Conservation (phyloP, 2,888 invertebrate species). For the Geophilus truncorum region DNA sequence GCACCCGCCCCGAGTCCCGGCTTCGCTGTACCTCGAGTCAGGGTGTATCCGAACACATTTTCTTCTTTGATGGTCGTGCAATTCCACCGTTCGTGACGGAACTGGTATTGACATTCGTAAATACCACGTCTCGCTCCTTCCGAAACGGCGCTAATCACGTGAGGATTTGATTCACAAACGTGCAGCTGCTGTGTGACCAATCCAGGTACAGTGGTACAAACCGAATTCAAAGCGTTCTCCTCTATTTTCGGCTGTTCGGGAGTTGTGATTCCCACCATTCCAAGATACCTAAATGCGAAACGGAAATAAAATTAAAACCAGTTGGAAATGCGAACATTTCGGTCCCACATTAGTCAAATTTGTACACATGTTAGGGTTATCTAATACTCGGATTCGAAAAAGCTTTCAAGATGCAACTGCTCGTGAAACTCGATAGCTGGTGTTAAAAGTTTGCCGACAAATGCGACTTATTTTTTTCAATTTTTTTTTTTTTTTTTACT, state of each 20-base stretch:
- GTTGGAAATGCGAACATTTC: too few relatives aligned
- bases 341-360: background rate
- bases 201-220: slow-evolving; percentile 47
- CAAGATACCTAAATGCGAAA: slow-evolving; percentile 43
- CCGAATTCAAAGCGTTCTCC: background rate
- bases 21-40: slow-evolving; percentile 53
- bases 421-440: background rate
- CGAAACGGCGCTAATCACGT: slow-evolving; percentile 54
- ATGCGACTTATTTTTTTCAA: too few relatives aligned
- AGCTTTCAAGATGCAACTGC: background rate
- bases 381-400: background rate
- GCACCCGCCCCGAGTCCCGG: too few relatives aligned
- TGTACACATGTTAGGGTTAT: background rate
- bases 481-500: background rate
- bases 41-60: slow-evolving; percentile 52
- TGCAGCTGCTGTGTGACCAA: slow-evolving; percentile 49
- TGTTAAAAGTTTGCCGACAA: background rate
- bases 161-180: slow-evolving; percentile 53
- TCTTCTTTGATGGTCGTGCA: slow-evolving; percentile 50
- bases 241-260: slow-evolving; percentile 36
- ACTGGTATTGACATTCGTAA: slow-evolving; percentile 56
- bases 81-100: slow-evolving; percentile 57
- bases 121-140: slow-evolving; percentile 55
- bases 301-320: too few relatives aligned
- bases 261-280: slow-evolving; percentile 45